A percentile compares a stretch with the other conserved stretches of the same genome.
These are phyloP conservation scores for Eristalinus aeneus DNA, from an alignment of 2,888 invertebrate genomes.

Conservation along the genomic window DNA sequence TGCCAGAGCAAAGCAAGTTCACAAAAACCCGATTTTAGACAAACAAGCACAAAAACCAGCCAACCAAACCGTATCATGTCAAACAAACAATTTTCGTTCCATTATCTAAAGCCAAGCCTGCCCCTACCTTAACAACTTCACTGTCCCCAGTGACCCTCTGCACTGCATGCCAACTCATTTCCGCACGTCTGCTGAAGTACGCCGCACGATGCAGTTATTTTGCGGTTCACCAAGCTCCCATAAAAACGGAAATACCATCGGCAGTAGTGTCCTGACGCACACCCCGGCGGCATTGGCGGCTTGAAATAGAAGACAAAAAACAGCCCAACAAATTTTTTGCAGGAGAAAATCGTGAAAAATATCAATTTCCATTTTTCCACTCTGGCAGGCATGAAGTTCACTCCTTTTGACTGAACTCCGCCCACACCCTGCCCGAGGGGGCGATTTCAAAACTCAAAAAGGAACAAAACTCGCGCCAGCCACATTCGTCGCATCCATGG, in stretches of 20 bases:
- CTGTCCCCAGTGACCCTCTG: constrained; percentile 34
- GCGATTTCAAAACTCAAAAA: constrained; percentile 39
- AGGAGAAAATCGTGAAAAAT: constrained; percentile 35
- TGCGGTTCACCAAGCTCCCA: constrained; percentile 66
- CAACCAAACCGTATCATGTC: not conserved
- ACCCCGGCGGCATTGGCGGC: constrained; percentile 24
- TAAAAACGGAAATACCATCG: constrained; percentile 31
- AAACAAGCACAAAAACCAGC: not conserved
- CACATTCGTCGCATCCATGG: constrained; percentile 6
- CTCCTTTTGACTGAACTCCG: constrained; percentile 12
- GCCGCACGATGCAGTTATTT: constrained; percentile 52
- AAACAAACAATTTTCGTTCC: not conserved
- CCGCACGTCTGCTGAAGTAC: constrained; percentile 44
- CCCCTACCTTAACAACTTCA: not conserved
- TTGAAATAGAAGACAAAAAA: constrained; percentile 16
- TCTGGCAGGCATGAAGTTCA: constrained; percentile 57
- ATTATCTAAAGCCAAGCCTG: not conserved
- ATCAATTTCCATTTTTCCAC: constrained; percentile 69
- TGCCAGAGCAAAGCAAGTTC: not conserved
- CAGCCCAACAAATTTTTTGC: constrained; percentile 9
- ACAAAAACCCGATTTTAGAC: not conserved
- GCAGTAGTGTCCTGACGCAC: constrained; percentile 37
- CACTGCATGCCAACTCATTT: constrained; percentile 16
- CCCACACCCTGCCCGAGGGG: not conserved
- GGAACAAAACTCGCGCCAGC: constrained; percentile 23